Conservation (phyloP, 1,140 invertebrate genomes). For the Drosophila takahashii region DNA sequence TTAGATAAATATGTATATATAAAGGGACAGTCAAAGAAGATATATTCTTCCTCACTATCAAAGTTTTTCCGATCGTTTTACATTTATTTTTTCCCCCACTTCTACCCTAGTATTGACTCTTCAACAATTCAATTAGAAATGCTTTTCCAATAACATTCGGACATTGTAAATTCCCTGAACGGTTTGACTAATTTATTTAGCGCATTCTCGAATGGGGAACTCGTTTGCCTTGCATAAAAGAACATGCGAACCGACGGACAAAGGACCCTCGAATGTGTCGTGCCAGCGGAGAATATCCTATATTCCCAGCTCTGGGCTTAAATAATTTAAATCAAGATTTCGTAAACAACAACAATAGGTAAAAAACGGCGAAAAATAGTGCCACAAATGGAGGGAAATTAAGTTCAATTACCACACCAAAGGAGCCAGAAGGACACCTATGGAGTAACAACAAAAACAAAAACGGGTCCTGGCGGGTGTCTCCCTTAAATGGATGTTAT, state of each 20-base stretch:
- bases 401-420: conserved; percentile 56
- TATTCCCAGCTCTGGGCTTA: conserved; percentile 35
- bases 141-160: conserved; percentile 35
- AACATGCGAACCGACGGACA: conserved; percentile 40
- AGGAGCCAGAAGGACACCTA: conserved; percentile 24
- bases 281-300: conserved; percentile 43
- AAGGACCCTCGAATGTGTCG: conserved; percentile 59
- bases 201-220: conserved; percentile 25
- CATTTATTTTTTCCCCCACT: background rate
- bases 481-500: conserved; percentile 8
- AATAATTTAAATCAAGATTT: conserved; percentile 77
- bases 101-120: conserved; percentile 11
- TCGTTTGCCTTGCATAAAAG: conserved; percentile 42
- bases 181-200: conserved; percentile 70
- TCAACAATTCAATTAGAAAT: conserved; percentile 29
- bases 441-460: background rate
- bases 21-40: background rate
- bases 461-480: background rate
- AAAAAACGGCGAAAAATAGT: conserved; percentile 24
- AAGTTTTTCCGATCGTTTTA: background rate
- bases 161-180: conserved; percentile 50
- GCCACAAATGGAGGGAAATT: conserved; percentile 51
- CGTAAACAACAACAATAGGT: conserved; percentile 38
- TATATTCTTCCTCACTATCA: background rate
- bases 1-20: too few species aligned